These are phyloP conservation scores for Pelodiscus sinensis DNA, from an alignment of 2,113 vertebrate species.

Conservation along the genomic window DNA sequence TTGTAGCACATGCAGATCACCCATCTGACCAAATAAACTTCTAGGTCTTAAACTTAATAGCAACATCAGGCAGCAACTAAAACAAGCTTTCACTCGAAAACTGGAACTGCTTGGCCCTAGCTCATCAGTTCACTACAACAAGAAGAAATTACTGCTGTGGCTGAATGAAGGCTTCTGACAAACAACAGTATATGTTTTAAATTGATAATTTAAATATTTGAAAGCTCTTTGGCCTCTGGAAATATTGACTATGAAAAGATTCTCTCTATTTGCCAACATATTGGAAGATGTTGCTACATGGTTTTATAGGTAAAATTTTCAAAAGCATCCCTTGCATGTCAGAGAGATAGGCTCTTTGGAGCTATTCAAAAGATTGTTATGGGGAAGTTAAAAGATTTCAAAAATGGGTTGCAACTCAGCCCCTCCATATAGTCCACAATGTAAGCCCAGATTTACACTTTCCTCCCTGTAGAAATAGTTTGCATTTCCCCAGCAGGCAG, in stretches of 20 bases:
- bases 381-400: constrained; percentile 4
- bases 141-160: constrained; percentile 42
- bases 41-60: constrained; percentile 47
- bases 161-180: constrained; percentile 32
- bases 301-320: not conserved
- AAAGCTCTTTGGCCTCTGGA: constrained; percentile 50
- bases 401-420: constrained; percentile 9
- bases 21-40: constrained; percentile 44
- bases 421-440: not conserved
- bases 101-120: constrained; percentile 14
- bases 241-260: constrained; percentile 6
- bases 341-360: not conserved
- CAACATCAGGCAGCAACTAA: constrained; percentile 27
- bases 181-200: constrained; percentile 31
- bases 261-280: constrained; percentile 29
- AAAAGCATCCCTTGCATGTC: not conserved
- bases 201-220: constrained; percentile 53
- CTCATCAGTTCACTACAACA: constrained; percentile 33
- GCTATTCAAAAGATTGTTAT: not conserved
- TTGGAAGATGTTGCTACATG: not conserved
- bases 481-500: not conserved
- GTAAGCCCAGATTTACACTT: not conserved
- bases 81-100: constrained; percentile 17
- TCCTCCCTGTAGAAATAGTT: not conserved
- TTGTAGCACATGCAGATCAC: constrained; percentile 17